Conservation (phyloP, 2,888 invertebrate species). For the Flexamia atlantica region DNA sequence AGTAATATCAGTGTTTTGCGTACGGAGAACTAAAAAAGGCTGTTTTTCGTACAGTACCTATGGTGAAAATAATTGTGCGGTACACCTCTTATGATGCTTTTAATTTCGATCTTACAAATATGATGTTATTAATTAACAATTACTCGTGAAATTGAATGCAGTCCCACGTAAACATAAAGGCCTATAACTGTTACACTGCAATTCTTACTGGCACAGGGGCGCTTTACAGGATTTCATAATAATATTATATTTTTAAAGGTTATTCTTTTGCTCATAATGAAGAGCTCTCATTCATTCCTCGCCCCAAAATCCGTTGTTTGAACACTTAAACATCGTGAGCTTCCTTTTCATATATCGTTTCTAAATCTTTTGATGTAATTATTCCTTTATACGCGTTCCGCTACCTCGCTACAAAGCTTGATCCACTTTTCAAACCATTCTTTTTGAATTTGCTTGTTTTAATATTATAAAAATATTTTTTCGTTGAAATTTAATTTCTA, state of each 20-base stretch:
- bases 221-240: background rate
- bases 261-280: constrained; percentile 24
- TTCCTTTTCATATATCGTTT: constrained; percentile 30
- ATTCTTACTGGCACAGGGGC: background rate
- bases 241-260: constrained; percentile 13
- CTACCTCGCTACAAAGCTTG: constrained; percentile 30
- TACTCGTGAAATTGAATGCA: no score
- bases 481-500: constrained; percentile 7
- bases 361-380: constrained; percentile 57
- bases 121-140: no score
- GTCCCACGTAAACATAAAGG: no score
- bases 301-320: constrained; percentile 27
- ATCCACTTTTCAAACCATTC: constrained; percentile 21
- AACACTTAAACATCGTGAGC: constrained; percentile 32
- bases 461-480: background rate
- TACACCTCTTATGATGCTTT: no score
- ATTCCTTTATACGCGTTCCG: constrained; percentile 24
- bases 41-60: no score
- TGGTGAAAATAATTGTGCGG: no score
- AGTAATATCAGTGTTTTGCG: no score
- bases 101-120: no score
- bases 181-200: no score
- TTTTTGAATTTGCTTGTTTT: constrained; percentile 36
- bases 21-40: no score
- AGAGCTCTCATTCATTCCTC: background rate